Percentiles rank a stretch among this genome's conserved stretches.
These are phyloP conservation scores for Hydractinia echinata DNA, from an alignment of 30 jellyfish, hydroid and myxozoan genomes.

Conservation along the genomic window DNA sequence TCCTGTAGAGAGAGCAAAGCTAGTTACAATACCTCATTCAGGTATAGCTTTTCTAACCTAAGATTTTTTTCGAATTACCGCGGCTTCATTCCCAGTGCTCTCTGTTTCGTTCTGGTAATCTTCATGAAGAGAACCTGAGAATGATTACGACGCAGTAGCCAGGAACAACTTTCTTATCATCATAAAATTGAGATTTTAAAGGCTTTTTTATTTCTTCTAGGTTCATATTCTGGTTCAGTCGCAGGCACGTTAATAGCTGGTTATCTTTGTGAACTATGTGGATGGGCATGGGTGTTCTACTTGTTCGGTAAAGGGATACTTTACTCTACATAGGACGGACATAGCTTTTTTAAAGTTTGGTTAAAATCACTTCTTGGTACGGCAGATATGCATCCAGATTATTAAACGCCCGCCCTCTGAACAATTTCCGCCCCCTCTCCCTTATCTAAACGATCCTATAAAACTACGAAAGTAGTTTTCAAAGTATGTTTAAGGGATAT, in stretches of 20 bases:
- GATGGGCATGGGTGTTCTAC: slow-evolving; percentile 93
- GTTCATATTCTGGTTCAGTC: slow-evolving; percentile 98
- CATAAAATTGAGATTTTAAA: too few relatives aligned
- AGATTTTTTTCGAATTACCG: too few relatives aligned
- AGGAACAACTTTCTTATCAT: too few relatives aligned
- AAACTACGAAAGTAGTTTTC: too few relatives aligned
- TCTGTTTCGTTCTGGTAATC: too few relatives aligned
- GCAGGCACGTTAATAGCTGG: slow-evolving; percentile 92
- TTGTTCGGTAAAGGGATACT: slow-evolving; percentile 53
- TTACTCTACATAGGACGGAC: background rate
- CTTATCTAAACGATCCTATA: too few relatives aligned
- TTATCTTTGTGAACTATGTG: slow-evolving; percentile 81
- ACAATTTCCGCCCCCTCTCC: too few relatives aligned
- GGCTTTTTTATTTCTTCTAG: slow-evolving; percentile 17
- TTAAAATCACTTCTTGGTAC: background rate
- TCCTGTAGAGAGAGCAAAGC: slow-evolving; percentile 78
- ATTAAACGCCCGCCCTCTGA: too few relatives aligned
- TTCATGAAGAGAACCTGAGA: too few relatives aligned
- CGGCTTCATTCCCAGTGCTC: too few relatives aligned
- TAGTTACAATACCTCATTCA: slow-evolving; percentile 91
- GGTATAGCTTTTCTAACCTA: slow-evolving; percentile 33
- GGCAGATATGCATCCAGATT: background rate
- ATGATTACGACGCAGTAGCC: too few relatives aligned
- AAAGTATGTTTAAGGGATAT: too few relatives aligned
- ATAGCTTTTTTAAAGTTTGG: background rate